Percentiles rank a stretch among this genome's conserved stretches.
Evolutionary conservation across 1,140 invertebrate genomes (phyloP).

Genomic region (Pissodes strobi): DNA sequence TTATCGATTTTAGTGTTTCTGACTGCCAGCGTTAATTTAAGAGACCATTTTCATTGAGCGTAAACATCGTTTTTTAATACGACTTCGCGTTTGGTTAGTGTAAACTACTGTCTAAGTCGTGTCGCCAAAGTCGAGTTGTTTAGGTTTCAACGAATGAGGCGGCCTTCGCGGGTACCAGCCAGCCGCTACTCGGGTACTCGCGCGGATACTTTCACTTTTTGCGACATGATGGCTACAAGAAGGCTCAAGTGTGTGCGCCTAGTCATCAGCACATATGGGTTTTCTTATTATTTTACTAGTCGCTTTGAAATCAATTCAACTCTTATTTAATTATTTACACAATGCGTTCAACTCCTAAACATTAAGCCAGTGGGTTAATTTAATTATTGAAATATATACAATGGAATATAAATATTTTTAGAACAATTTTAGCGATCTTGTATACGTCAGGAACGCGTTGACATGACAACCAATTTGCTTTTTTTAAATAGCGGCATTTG

Average conservation of each 20-base stretch:
- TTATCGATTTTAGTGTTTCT: conserved; percentile 10
- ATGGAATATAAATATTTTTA: too few species aligned
- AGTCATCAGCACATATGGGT: neutral
- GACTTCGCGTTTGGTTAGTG: conserved; percentile 23
- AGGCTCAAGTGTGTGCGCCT: neutral
- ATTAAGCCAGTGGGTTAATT: too few species aligned
- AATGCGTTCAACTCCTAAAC: too few species aligned
- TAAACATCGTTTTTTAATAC: conserved; percentile 14
- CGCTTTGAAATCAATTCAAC: too few species aligned
- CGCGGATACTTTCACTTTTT: conserved; percentile 20
- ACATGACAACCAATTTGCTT: too few species aligned
- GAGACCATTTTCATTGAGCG: conserved; percentile 5
- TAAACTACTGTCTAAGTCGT: conserved; percentile 24
- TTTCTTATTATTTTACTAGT: too few species aligned
- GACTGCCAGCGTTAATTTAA: neutral
- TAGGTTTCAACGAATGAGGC: conserved; percentile 11
- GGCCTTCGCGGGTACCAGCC: conserved; percentile 23
- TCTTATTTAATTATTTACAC: too few species aligned
- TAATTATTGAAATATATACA: too few species aligned
- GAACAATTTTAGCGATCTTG: too few species aligned
- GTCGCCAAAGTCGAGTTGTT: conserved; percentile 14
- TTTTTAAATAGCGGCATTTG: too few species aligned
- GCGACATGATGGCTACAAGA: conserved; percentile 3
- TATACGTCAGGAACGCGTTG: too few species aligned
- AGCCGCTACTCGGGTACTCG: conserved; percentile 6